A percentile compares a stretch with the other conserved stretches of the same genome.
Evolutionary conservation across 2,113 vertebrate species (phyloP).

Genomic region (Formicarius rufipectus): DNA sequence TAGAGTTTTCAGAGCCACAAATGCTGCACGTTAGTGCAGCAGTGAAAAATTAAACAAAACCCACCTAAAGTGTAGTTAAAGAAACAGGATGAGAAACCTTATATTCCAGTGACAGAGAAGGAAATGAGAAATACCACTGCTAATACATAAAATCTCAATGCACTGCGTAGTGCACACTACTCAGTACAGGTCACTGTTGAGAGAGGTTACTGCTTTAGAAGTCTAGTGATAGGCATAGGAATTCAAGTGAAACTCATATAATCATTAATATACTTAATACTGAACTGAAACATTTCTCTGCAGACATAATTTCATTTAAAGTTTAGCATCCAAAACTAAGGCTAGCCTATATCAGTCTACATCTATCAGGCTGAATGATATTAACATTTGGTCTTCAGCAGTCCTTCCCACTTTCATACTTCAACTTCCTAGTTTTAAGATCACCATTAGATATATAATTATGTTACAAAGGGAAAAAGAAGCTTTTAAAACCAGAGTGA

Average conservation of each 20-base stretch:
- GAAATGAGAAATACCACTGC: background rate
- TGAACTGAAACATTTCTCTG: background rate
- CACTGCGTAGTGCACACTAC: background rate
- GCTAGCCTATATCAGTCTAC: background rate
- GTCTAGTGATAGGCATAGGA: accelerated
- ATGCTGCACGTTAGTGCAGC: background rate
- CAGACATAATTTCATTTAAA: background rate
- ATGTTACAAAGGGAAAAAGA: background rate
- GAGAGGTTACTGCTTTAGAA: background rate
- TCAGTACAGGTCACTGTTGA: background rate
- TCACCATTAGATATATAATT: background rate
- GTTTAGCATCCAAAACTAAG: background rate
- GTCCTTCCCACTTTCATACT: background rate
- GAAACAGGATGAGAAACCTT: background rate
- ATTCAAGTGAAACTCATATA: background rate
- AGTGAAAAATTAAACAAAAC: background rate
- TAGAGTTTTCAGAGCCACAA: background rate
- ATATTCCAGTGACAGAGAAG: background rate
- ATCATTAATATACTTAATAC: background rate
- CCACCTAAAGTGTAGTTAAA: background rate
- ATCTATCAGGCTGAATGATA: background rate
- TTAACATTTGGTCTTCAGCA: background rate
- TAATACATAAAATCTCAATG: background rate
- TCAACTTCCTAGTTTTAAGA: background rate
- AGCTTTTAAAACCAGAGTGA: background rate